Evolutionary conservation across 2,113 vertebrate genomes (phyloP), one percentile per base, ranked within the genome.

Genomic region (Uropsilus gracilis): DNA sequence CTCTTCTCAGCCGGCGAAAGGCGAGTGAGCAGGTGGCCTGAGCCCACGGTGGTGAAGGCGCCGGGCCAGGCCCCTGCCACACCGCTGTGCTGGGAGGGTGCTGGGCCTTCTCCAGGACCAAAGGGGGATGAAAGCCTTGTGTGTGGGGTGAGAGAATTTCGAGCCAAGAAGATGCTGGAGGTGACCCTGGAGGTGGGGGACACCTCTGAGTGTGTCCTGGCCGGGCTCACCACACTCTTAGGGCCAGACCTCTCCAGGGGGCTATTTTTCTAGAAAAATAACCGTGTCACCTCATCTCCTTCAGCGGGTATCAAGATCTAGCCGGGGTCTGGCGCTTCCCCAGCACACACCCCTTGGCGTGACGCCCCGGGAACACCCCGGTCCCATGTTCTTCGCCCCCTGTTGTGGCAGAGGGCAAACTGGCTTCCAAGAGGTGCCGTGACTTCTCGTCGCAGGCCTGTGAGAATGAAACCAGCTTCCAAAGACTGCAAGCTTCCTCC

Each of bases 191-290:
- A 53, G 50, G 50, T 12, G 50, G 50, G 9, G 50, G 9, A n/a
- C 50, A 9, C 24, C 9, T 39, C 30, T 46, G 37, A 16, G 20
- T 68, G 12, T 68, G 63, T 89, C 46, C 86, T 44, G 64, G 48
- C 1, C 14, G 89, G 32, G 5, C 59, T 46, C 44, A 14, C 50
- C 59, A 37, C 20, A 9, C 64, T 87, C 64, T 85, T 50, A 63
- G 48, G 64, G 30, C 30, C 66, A 4, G 8, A 32, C 20, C 55
- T 89, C 28, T n/a, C 57, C 1, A 6, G 75, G 39, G 39, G 72
- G 64, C 61, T 46, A 42, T 90, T 95, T 83, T 81, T 71, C 82
- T 81, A 68, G 75, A 75, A 55, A 82, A 90, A 90, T 71, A 68
- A 55, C 59, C 89, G 10, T 80, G 82, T 88, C 6, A n/a, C 73